These are phyloP conservation scores for Pelecanoides urinatrix DNA, from an alignment of 2,113 vertebrate genomes.

Conservation along the genomic window DNA sequence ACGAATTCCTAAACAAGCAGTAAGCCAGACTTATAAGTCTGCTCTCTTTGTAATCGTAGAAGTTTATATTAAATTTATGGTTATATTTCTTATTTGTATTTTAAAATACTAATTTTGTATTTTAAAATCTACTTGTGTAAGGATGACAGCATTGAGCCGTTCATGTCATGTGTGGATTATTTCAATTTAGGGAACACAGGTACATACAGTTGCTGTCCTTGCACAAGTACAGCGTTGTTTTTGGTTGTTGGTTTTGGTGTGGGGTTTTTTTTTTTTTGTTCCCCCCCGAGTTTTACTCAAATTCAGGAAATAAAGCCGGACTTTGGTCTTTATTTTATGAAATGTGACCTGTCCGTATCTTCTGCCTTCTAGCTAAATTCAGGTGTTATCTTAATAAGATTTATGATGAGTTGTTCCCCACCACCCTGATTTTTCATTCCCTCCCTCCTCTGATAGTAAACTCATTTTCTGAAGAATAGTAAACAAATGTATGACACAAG, in stretches of 20 bases:
- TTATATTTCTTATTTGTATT: conserved; percentile 31
- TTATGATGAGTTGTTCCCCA: not conserved
- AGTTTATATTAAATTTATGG: not conserved
- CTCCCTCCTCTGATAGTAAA: not conserved
- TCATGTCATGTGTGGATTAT: not conserved
- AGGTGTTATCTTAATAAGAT: not conserved
- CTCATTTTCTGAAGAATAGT: not conserved
- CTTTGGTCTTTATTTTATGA: not conserved
- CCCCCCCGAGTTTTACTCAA: not conserved
- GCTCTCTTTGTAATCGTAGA: conserved; percentile 20
- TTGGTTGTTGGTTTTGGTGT: too few relatives aligned
- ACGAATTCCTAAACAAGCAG: not conserved
- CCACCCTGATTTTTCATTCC: not conserved
- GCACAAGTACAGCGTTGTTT: rapidly evolving
- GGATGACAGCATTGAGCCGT: not conserved
- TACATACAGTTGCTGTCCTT: not conserved
- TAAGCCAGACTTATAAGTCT: conserved; percentile 12
- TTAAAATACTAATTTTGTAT: not conserved
- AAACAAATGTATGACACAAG: not conserved
- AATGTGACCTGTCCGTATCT: not conserved
- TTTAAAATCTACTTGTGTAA: not conserved
- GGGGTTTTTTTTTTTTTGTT: not conserved
- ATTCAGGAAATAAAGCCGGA: not conserved
- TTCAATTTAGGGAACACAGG: not conserved
- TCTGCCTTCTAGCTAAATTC: not conserved